A percentile compares a stretch with the other conserved stretches of the same genome.
Conservation (phyloP, 2,888 invertebrate species). For the Acanthosepion pharaonis region DNA sequence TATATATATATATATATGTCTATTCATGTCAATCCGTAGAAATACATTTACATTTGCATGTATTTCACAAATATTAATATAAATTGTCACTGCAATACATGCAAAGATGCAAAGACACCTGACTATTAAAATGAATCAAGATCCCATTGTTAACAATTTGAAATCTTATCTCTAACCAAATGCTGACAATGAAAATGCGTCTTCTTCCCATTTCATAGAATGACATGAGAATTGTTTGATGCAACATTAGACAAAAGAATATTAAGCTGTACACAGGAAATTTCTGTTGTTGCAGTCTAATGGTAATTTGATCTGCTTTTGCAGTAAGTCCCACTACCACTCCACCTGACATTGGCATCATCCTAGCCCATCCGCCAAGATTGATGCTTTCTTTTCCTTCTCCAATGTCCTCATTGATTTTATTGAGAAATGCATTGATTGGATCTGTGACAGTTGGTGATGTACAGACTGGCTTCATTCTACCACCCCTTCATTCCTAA, state of each 20-base stretch:
- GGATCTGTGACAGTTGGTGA: conserved; percentile 33
- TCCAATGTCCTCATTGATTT: not conserved
- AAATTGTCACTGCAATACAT: not conserved
- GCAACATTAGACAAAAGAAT: not conserved
- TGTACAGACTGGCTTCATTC: not conserved
- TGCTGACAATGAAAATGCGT: not conserved
- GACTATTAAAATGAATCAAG: not conserved
- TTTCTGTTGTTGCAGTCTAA: conserved; percentile 23
- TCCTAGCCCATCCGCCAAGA: not conserved
- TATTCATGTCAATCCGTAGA: not conserved
- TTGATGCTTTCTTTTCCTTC: not conserved
- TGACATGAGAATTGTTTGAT: not conserved
- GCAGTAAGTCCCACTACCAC: not conserved
- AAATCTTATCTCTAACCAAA: not conserved
- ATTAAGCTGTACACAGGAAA: not conserved
- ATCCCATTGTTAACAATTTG: conserved; percentile 33
- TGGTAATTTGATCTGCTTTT: conserved; percentile 23
- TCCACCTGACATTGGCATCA: not conserved
- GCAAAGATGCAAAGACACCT: not conserved
- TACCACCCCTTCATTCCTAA: not conserved
- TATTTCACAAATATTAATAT: not conserved
- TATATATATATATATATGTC: not conserved
- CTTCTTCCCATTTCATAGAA: not conserved
- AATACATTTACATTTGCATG: not conserved
- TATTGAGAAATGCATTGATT: conserved; percentile 8